Conservation (phyloP, 1,140 invertebrate genomes). For the Dreissena rostriformis region DNA sequence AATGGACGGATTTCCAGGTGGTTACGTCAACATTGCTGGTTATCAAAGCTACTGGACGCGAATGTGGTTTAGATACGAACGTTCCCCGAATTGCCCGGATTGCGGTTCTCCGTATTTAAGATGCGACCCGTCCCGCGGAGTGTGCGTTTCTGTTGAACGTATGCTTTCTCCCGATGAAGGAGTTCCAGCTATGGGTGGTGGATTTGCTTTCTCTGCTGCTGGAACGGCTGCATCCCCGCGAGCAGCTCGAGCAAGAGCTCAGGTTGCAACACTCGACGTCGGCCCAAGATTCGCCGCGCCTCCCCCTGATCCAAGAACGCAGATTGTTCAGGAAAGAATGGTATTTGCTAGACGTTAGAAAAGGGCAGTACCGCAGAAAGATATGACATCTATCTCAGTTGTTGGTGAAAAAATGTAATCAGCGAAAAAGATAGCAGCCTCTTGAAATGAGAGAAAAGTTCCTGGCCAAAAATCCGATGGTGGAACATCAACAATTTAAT, state of each 20-base stretch:
- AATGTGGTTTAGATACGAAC: constrained; percentile 53
- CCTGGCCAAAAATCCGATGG: constrained; percentile 22
- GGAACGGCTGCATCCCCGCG: background rate
- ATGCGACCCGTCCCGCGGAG: constrained; percentile 14
- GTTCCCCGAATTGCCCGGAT: constrained; percentile 39
- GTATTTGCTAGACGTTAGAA: too few species aligned
- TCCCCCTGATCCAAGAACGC: constrained; percentile 44
- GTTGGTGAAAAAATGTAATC: background rate
- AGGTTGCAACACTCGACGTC: constrained; percentile 20
- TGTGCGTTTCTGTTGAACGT: constrained; percentile 30
- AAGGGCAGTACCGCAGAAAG: background rate
- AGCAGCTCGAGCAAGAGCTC: constrained; percentile 7
- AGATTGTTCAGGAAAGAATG: background rate
- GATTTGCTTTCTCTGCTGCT: background rate
- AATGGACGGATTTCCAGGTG: constrained; percentile 41
- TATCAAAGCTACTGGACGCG: constrained; percentile 47
- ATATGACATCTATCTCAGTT: background rate
- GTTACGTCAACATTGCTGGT: constrained; percentile 42
- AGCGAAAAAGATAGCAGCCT: too few species aligned
- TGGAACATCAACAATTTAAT: constrained; percentile 2
- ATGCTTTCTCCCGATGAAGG: background rate
- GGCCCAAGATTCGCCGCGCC: constrained; percentile 42
- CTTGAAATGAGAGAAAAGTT: too few species aligned
- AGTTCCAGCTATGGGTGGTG: background rate
- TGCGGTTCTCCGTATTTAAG: constrained; percentile 46